phyloP scores from a whole-genome alignment of 2,797 vertebrate genomes.

The Typhlichthys subterraneus region DNA sequence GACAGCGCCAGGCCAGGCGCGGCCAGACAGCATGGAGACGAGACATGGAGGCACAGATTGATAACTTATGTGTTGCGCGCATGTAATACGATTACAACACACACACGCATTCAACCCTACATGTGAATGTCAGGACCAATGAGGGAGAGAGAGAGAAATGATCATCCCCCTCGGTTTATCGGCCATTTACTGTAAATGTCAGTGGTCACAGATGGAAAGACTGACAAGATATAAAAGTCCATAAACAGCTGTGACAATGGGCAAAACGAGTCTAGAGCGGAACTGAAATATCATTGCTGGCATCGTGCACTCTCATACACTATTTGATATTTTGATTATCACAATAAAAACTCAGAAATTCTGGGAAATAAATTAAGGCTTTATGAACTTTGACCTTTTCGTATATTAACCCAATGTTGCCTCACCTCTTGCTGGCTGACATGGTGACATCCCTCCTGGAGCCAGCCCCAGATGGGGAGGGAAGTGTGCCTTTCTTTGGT shows the following conservation, averaged over 20 bases:
- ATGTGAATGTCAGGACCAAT: background rate
- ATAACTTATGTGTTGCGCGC: conserved; percentile 40
- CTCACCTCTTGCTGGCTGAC: conserved; percentile 87
- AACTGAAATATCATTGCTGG: conserved; percentile 21
- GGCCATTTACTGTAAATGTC: conserved; percentile 36
- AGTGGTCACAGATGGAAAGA: conserved; percentile 8
- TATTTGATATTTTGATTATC: no score
- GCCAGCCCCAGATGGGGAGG: conserved; percentile 89
- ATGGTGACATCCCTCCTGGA: conserved; percentile 85
- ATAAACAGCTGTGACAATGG: background rate
- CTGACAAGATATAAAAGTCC: conserved; percentile 5
- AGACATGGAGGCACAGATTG: conserved; percentile 52
- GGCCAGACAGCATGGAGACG: conserved; percentile 25
- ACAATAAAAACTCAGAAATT: background rate
- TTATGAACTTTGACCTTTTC: no score
- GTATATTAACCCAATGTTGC: background rate
- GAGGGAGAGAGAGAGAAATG: conserved; percentile 10
- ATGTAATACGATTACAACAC: conserved; percentile 1
- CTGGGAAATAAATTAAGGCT: no score
- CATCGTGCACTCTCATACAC: no score
- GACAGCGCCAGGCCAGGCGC: conserved; percentile 42
- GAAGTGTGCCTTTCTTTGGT: conserved; percentile 95
- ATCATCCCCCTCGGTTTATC: conserved; percentile 30
- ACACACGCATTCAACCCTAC: conserved; percentile 4
- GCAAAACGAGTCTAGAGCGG: background rate